Percentiles rank a stretch among this genome's conserved stretches.
Conservation (phyloP, 2,113 vertebrate genomes). For the Festucalex cinctus region DNA sequence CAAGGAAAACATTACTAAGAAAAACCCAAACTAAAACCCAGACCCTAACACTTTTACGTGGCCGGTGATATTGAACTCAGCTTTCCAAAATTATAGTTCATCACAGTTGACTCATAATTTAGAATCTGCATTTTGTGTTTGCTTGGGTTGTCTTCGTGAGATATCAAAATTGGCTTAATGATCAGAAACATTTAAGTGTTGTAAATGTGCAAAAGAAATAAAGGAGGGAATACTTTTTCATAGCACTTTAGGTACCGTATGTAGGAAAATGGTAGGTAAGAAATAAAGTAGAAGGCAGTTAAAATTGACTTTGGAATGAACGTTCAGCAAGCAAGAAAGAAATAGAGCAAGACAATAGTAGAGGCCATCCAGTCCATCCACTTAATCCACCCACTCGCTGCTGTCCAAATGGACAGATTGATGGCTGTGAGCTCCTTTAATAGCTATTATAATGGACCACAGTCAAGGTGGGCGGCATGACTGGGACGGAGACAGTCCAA, state of each 20-base stretch:
- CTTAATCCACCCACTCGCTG: conserved; percentile 61
- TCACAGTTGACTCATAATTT: too few relatives aligned
- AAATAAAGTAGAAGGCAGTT: conserved; percentile 11
- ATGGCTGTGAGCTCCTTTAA: conserved; percentile 58
- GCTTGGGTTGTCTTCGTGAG: too few relatives aligned
- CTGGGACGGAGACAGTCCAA: conserved; percentile 34
- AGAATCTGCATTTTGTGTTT: neutral
- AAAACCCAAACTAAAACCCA: too few relatives aligned
- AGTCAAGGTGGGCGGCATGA: conserved; percentile 38
- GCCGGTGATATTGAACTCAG: too few relatives aligned
- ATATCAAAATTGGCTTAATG: too few relatives aligned
- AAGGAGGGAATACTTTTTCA: neutral
- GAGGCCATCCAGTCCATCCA: conserved; percentile 41
- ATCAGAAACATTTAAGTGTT: too few relatives aligned
- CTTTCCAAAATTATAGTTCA: too few relatives aligned
- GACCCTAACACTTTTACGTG: too few relatives aligned
- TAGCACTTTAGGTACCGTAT: neutral
- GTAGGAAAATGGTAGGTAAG: neutral
- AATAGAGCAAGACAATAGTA: conserved; percentile 40
- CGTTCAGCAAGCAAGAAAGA: conserved; percentile 25
- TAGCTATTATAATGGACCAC: conserved; percentile 50
- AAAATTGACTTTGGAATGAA: neutral
- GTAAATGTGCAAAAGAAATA: neutral
- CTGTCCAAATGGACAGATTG: conserved; percentile 60
- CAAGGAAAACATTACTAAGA: too few relatives aligned